These are phyloP conservation scores for Xiphias gladius DNA, from an alignment of 2,113 vertebrate species.

Conservation along the genomic window DNA sequence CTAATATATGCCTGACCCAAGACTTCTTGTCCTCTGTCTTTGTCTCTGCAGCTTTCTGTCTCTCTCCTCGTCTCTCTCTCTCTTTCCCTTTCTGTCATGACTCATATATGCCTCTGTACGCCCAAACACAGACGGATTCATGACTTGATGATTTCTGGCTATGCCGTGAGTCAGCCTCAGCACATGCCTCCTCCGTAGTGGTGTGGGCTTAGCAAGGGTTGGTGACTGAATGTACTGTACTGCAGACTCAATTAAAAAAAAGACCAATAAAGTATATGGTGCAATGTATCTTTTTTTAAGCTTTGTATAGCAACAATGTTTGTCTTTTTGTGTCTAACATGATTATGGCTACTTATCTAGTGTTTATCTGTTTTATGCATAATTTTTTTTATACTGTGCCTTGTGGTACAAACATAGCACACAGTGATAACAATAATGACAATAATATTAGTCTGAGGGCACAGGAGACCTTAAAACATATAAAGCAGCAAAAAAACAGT, in stretches of 20 bases:
- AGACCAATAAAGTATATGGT: neutral
- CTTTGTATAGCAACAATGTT: too few relatives aligned
- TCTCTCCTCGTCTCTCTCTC: neutral
- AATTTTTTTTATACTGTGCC: too few relatives aligned
- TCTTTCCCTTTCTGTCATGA: constrained; percentile 54
- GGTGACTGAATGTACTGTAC: constrained; percentile 45
- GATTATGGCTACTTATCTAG: neutral
- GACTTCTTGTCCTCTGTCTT: constrained; percentile 37
- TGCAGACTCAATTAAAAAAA: constrained; percentile 5
- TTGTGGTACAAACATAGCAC: neutral
- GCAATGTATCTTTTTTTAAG: neutral
- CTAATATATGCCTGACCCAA: constrained; percentile 42
- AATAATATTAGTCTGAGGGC: neutral
- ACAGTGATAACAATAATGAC: neutral
- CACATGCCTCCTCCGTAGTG: constrained; percentile 73
- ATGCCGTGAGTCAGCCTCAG: constrained; percentile 70
- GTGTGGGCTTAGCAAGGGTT: constrained; percentile 70
- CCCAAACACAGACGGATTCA: constrained; percentile 75
- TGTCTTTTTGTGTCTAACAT: neutral
- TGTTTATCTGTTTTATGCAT: neutral
- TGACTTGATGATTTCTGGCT: constrained; percentile 78
- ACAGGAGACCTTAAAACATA: neutral
- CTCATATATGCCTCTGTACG: constrained; percentile 75
- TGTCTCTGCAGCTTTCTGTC: constrained; percentile 39
- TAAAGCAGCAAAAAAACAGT: neutral